A percentile compares a stretch with the other conserved stretches of the same genome.
phyloP scores from a whole-genome alignment of 1,140 invertebrate species.

The Solenopsis fugax region DNA sequence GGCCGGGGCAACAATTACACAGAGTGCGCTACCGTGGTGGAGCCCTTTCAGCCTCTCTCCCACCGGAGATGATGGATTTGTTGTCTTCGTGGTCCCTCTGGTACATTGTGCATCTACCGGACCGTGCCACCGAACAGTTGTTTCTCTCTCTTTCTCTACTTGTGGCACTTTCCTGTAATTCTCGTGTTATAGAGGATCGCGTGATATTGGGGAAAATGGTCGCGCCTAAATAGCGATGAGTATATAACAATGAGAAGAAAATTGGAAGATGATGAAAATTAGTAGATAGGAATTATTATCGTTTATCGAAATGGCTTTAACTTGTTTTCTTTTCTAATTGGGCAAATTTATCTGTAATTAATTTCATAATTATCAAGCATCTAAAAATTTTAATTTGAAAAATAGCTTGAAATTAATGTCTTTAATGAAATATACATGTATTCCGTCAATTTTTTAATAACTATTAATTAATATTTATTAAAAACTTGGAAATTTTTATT shows the following conservation, averaged over 20 bases:
- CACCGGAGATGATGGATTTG: conserved; percentile 81
- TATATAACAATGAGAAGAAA: conserved; percentile 17
- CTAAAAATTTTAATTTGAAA: conserved; percentile 7
- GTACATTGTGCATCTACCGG: conserved; percentile 74
- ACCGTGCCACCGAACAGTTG: conserved; percentile 74
- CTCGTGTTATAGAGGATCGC: conserved; percentile 29
- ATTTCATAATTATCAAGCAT: neutral
- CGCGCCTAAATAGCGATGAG: conserved; percentile 54
- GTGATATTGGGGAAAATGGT: conserved; percentile 38
- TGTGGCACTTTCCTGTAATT: conserved; percentile 55
- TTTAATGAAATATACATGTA: conserved; percentile 7
- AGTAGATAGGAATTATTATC: conserved; percentile 12
- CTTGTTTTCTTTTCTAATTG: neutral
- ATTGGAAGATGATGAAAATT: conserved; percentile 41
- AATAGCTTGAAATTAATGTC: neutral
- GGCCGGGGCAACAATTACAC: conserved; percentile 83
- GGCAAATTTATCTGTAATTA: neutral
- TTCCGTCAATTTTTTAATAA: neutral
- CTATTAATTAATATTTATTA: neutral
- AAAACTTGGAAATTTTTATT: conserved; percentile 1
- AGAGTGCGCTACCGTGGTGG: conserved; percentile 80
- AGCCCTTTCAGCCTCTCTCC: conserved; percentile 80
- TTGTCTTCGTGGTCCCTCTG: conserved; percentile 75
- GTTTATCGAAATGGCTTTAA: neutral
- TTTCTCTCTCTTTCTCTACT: conserved; percentile 31